Conservation (phyloP, 2,113 vertebrate species). For the Heterochromis multidens region DNA sequence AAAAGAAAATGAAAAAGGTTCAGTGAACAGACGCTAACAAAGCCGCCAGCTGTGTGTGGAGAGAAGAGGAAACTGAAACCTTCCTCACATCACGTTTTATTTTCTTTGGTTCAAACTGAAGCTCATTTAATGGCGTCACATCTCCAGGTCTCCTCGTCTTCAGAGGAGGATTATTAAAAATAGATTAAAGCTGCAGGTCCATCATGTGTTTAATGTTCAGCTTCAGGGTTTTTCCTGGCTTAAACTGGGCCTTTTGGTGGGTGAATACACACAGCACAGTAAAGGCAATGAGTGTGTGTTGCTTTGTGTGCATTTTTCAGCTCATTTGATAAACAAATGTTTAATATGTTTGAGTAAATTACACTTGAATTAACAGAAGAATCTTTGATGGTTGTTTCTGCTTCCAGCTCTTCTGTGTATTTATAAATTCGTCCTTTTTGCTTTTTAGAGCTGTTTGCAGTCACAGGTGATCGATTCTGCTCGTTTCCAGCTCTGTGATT, state of each 20-base stretch:
- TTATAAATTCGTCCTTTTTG: not conserved
- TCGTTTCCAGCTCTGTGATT: not conserved
- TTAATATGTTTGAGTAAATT: not conserved
- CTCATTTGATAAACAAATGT: too few species aligned
- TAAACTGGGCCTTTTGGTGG: not conserved
- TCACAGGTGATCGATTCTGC: not conserved
- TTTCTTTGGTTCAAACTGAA: not conserved
- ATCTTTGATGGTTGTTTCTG: not conserved
- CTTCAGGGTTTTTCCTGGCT: not conserved
- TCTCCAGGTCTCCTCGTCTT: not conserved
- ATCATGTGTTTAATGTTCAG: fast-evolving
- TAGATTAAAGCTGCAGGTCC: too few species aligned
- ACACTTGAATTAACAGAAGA: not conserved
- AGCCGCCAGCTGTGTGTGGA: not conserved
- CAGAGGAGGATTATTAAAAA: not conserved
- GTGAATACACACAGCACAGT: not conserved
- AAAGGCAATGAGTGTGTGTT: too few species aligned
- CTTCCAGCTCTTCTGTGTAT: too few species aligned
- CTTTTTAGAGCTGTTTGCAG: not conserved
- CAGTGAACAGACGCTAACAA: not conserved
- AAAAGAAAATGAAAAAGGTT: not conserved
- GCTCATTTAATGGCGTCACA: fast-evolving
- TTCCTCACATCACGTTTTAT: not conserved
- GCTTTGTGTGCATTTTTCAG: not conserved
- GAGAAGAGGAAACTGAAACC: not conserved